Evolutionary conservation across 2,113 vertebrate genomes (phyloP), one percentile per base, ranked within the genome.

Genomic region (Delphinapterus leucas): DNA sequence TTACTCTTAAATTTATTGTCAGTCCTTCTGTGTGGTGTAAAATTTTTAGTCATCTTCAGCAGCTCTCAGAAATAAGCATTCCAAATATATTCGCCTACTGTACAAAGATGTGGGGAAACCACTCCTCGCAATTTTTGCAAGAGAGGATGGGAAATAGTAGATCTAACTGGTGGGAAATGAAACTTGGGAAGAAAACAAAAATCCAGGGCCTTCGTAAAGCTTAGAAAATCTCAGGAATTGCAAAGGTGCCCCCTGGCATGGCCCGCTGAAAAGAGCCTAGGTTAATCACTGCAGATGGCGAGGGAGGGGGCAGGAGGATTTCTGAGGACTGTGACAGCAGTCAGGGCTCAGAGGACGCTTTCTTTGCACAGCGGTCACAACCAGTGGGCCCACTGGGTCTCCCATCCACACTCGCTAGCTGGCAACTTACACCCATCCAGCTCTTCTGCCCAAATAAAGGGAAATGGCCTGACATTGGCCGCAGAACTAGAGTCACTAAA

Each of bases 41-140:
- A 98, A 98, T 98, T 98, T 98, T 97, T 97, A 97, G 98, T 98
- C 97, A 96, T 98, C 98, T 98, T 98, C 98, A 98, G 98, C 98
- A 98, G 98, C 96, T 97, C 97, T 98, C 97, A 92, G 98, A 98
- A 98, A 98, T 98, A 98, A 98, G 97, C 98, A 98, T 98, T 98
- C 98, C 98, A 98, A 98, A 98, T 98, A 98, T 98, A 98, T 98
- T 98, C 97, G 74, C 97, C 41, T 90, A 92, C 98, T 98, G 96
- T 96, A 83, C 98, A 88, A 94, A 98, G 98, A 98, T 92, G 94
- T 97, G 97, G 97, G 98, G 98, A 98, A 98, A 94, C 97, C 74
- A 98, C 91, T 96, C 91, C 94, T 97, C 1, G 96, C 86, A 60
- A 97, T 98, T 98, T 77, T 98, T 92, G 96, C 94, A 80, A 96